Evolutionary conservation across 2,113 vertebrate species (phyloP).

Genomic region (Beaufortia kweichowensis): DNA sequence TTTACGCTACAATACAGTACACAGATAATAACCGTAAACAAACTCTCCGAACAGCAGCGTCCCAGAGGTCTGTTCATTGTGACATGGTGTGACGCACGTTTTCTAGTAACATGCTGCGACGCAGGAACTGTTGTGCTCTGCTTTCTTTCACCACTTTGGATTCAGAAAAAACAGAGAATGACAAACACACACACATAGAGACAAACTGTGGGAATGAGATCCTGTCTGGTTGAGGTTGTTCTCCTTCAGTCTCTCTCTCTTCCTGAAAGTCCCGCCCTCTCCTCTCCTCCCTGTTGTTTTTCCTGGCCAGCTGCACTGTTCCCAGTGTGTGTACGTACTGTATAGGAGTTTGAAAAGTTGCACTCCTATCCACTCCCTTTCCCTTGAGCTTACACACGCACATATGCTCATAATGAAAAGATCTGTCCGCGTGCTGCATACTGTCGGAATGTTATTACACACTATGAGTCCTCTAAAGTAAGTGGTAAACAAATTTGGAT

Average conservation of each 20-base stretch:
- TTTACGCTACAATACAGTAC: background rate
- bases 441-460: slow-evolving; percentile 17
- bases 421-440: slow-evolving; percentile 30
- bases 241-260: slow-evolving; percentile 69
- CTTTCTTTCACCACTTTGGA: slow-evolving; percentile 25
- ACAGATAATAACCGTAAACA: background rate
- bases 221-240: slow-evolving; percentile 68
- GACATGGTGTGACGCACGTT: slow-evolving; percentile 41
- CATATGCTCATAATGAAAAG: slow-evolving; percentile 21
- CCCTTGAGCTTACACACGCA: slow-evolving; percentile 63
- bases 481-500: slow-evolving; percentile 32
- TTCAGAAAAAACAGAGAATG: slow-evolving; percentile 27
- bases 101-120: slow-evolving; percentile 35
- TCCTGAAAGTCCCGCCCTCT: slow-evolving; percentile 63
- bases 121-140: slow-evolving; percentile 47
- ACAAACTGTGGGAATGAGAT: slow-evolving; percentile 59
- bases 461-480: slow-evolving; percentile 9
- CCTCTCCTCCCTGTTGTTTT: slow-evolving; percentile 62
- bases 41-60: background rate
- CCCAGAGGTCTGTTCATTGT: slow-evolving; percentile 30
- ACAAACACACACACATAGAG: slow-evolving; percentile 7
- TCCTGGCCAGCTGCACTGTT: slow-evolving; percentile 68
- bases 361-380: slow-evolving; percentile 37
- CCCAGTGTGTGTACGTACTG: slow-evolving; percentile 56
- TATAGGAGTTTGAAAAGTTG: slow-evolving; percentile 50